These are phyloP conservation scores for Sarcophaga caerulescens DNA, from an alignment of 2,888 invertebrate species.

Conservation along the genomic window DNA sequence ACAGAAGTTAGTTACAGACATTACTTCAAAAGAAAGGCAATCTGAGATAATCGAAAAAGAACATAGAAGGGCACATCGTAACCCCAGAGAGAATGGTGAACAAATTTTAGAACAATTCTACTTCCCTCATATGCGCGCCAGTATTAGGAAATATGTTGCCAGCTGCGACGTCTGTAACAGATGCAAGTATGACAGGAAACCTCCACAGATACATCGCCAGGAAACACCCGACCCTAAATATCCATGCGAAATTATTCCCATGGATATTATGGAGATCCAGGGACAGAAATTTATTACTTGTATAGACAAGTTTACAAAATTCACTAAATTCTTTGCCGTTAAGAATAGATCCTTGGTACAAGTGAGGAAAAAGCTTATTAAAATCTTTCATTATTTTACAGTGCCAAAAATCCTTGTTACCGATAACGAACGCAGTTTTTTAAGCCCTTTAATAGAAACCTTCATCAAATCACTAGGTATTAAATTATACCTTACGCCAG, in stretches of 20 bases:
- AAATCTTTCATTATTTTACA: no score
- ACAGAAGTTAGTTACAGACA: background rate
- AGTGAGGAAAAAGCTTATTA: no score
- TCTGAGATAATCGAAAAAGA: slow-evolving; percentile 26
- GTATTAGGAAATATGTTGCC: background rate
- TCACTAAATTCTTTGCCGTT: slow-evolving; percentile 58
- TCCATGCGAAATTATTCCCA: slow-evolving; percentile 36
- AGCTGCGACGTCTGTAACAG: background rate
- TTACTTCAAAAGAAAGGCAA: slow-evolving; percentile 16
- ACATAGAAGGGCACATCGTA: slow-evolving; percentile 44
- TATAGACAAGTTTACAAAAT: slow-evolving; percentile 23
- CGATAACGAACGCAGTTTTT: no score
- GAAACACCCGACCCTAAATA: slow-evolving; percentile 24
- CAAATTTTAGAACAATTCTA: slow-evolving; percentile 52
- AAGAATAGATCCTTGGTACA: slow-evolving; percentile 40
- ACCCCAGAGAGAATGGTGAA: no score
- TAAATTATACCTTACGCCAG: no score
- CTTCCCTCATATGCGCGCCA: slow-evolving; percentile 23
- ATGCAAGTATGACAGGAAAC: slow-evolving; percentile 33
- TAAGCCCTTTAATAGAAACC: no score
- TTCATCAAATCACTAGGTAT: no score
- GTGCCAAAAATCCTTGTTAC: no score
- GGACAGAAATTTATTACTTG: slow-evolving; percentile 29
- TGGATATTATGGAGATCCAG: slow-evolving; percentile 49
- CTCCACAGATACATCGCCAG: slow-evolving; percentile 11